These are phyloP conservation scores for Phrynosoma blainvillii DNA, from an alignment of 2,113 vertebrate genomes.

Conservation along the genomic window DNA sequence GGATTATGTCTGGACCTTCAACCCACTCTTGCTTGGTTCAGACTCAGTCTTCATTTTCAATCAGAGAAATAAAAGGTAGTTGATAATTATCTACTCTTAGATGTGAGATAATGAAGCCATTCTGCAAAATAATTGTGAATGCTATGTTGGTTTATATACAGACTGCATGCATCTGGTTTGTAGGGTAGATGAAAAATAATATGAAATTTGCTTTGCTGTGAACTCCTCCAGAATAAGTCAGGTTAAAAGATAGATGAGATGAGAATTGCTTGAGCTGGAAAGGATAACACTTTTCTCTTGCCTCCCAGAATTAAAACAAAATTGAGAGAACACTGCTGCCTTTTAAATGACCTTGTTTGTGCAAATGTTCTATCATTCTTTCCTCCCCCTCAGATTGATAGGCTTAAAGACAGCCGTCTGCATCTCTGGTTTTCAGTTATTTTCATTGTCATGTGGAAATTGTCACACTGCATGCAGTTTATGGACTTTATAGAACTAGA, in stretches of 20 bases:
- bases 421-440: neutral
- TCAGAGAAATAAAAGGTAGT: neutral
- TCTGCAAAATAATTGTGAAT: neutral
- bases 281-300: no score
- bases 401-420: neutral
- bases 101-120: neutral
- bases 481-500: neutral
- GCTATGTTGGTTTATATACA: neutral
- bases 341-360: neutral
- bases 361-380: neutral
- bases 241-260: no score
- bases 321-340: neutral
- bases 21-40: neutral
- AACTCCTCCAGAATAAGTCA: no score
- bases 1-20: neutral
- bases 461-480: constrained; percentile 2
- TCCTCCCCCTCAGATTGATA: neutral
- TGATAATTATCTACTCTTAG: neutral
- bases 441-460: neutral
- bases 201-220: no score
- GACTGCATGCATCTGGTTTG: no score
- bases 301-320: neutral
- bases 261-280: no score
- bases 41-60: neutral
- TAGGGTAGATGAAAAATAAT: neutral